phyloP scores from a whole-genome alignment of 2,888 invertebrate species.

The Ethmia dodecea region DNA sequence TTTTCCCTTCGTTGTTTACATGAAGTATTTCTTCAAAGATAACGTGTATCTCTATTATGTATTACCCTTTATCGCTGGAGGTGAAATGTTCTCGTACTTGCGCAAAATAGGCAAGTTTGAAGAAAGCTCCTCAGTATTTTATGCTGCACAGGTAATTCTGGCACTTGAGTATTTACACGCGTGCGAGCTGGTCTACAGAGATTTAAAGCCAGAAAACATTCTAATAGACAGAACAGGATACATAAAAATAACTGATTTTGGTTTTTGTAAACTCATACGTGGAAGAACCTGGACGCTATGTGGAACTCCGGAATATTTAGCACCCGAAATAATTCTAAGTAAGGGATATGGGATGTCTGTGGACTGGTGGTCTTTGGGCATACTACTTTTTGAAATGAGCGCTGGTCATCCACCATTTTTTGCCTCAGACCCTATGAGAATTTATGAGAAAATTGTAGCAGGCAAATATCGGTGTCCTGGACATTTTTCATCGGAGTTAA shows the following conservation, averaged over 20 bases:
- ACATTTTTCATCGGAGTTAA: conserved; percentile 88
- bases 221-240: conserved; percentile 88
- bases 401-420: conserved; percentile 96
- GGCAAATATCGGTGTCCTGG: conserved; percentile 91
- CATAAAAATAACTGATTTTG: conserved; percentile 93
- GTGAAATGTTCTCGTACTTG: conserved; percentile 90
- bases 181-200: conserved; percentile 91
- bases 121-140: conserved; percentile 90
- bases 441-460: conserved; percentile 95
- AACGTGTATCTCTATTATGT: conserved; percentile 89
- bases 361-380: conserved; percentile 97
- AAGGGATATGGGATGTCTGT: conserved; percentile 95
- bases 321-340: conserved; percentile 93
- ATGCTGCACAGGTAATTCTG: conserved; percentile 92
- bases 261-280: conserved; percentile 90
- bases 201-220: conserved; percentile 95
- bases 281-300: conserved; percentile 94
- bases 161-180: conserved; percentile 94
- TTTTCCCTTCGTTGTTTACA: conserved; percentile 92
- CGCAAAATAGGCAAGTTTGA: conserved; percentile 81
- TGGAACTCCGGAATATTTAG: conserved; percentile 98
- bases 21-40: conserved; percentile 92
- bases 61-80: conserved; percentile 89
- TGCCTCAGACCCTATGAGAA: conserved; percentile 94
- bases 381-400: conserved; percentile 92